phyloP scores from a whole-genome alignment of 2,113 vertebrate species.

The Phoenicopterus ruber region DNA sequence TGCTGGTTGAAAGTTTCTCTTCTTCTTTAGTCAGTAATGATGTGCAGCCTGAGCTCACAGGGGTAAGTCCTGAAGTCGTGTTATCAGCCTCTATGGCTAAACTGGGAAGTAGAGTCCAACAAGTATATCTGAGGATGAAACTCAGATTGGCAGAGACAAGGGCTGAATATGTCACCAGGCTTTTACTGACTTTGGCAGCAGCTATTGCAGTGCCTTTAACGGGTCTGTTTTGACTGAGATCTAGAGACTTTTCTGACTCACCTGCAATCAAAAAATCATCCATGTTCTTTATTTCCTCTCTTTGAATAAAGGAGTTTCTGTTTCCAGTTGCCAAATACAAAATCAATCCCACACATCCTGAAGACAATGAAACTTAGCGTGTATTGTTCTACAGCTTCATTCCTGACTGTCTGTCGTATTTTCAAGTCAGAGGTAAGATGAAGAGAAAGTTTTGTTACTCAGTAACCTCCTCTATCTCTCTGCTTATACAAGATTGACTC shows the following conservation, averaged over 20 bases:
- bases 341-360: background rate
- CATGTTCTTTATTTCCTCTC: background rate
- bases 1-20: background rate
- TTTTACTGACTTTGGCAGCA: background rate
- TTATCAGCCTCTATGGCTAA: background rate
- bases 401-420: background rate
- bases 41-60: background rate
- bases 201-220: background rate
- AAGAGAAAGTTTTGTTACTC: background rate
- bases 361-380: background rate
- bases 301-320: slow-evolving; percentile 8
- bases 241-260: slow-evolving; percentile 14
- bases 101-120: background rate
- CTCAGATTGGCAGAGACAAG: background rate
- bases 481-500: background rate
- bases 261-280: background rate
- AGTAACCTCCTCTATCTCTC: background rate
- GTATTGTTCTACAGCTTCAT: slow-evolving; percentile 5
- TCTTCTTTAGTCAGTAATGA: background rate
- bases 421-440: background rate
- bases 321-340: slow-evolving; percentile 29
- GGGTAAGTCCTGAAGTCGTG: background rate
- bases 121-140: background rate
- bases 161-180: background rate
- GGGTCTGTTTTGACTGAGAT: slow-evolving; percentile 20